These are phyloP conservation scores for Eidolon helvum DNA, from an alignment of 2,113 vertebrate species.

Conservation along the genomic window DNA sequence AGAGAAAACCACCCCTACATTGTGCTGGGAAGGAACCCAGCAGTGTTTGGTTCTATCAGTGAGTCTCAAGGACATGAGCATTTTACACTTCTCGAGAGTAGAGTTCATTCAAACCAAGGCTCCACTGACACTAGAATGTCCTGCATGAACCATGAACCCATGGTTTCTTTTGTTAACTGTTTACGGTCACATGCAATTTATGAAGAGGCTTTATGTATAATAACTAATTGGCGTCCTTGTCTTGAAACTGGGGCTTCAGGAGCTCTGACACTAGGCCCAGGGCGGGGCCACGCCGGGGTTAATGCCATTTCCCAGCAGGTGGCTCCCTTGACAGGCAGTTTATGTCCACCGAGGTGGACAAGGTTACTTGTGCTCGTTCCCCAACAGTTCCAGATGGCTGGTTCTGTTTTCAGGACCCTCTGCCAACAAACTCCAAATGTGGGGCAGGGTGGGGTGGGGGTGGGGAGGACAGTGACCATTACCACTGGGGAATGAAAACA, in stretches of 20 bases:
- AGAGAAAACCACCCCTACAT: background rate
- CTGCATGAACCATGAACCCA: background rate
- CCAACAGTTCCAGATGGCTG: background rate
- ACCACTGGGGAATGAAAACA: background rate
- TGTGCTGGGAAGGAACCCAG: background rate
- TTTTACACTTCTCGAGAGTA: background rate
- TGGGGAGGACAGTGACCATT: background rate
- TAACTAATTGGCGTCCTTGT: background rate
- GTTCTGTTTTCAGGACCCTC: background rate
- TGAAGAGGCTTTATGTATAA: background rate
- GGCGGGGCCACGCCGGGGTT: too few relatives aligned
- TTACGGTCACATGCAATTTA: background rate
- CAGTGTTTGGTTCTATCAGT: background rate
- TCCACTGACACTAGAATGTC: background rate
- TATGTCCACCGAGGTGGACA: background rate
- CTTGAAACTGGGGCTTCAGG: background rate
- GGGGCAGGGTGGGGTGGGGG: too few relatives aligned
- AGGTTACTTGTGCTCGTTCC: background rate
- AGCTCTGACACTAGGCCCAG: background rate
- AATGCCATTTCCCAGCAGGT: slow-evolving; percentile 24
- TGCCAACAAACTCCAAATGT: background rate
- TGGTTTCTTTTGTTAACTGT: background rate
- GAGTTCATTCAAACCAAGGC: background rate
- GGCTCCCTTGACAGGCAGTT: background rate
- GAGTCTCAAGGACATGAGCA: background rate